Evolutionary conservation across 2,797 vertebrate genomes (phyloP).

Genomic region (Poeciliopsis turneri): DNA sequence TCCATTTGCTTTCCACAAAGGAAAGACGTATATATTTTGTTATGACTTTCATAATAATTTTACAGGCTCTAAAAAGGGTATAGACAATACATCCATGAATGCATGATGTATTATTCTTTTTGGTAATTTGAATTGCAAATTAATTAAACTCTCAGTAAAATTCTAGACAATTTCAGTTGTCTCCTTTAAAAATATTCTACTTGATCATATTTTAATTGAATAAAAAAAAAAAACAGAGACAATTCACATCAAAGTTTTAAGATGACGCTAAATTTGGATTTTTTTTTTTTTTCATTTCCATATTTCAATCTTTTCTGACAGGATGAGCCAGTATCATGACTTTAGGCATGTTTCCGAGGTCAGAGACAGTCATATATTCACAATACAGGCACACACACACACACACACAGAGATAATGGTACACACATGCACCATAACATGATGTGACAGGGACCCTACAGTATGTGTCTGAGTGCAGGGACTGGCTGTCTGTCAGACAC

Average conservation of each 20-base stretch:
- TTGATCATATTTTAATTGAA: background rate
- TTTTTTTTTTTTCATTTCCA: background rate
- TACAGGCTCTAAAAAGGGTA: background rate
- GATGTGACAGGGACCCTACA: constrained; percentile 81
- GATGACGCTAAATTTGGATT: constrained; percentile 2
- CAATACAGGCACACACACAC: constrained; percentile 35
- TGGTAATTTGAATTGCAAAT: constrained; percentile 4
- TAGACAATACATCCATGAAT: background rate
- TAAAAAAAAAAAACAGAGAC: background rate
- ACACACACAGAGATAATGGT: constrained; percentile 37
- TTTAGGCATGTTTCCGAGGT: constrained; percentile 43
- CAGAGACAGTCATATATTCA: constrained; percentile 49
- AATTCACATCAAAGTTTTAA: constrained; percentile 1
- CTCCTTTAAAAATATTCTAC: background rate
- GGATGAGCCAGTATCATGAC: constrained; percentile 52
- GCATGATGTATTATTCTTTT: background rate
- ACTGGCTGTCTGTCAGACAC: constrained; percentile 70
- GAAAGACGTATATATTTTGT: background rate
- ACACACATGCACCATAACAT: constrained; percentile 61
- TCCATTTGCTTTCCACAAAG: no score
- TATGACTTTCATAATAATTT: background rate
- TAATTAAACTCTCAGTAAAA: background rate
- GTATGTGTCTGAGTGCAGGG: constrained; percentile 74
- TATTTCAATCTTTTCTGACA: constrained; percentile 36
- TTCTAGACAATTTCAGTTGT: background rate